Percentiles rank a stretch among this genome's conserved stretches.
These are phyloP conservation scores for Hydrotaea diabolus DNA, from an alignment of 2,888 invertebrate species.

Conservation along the genomic window DNA sequence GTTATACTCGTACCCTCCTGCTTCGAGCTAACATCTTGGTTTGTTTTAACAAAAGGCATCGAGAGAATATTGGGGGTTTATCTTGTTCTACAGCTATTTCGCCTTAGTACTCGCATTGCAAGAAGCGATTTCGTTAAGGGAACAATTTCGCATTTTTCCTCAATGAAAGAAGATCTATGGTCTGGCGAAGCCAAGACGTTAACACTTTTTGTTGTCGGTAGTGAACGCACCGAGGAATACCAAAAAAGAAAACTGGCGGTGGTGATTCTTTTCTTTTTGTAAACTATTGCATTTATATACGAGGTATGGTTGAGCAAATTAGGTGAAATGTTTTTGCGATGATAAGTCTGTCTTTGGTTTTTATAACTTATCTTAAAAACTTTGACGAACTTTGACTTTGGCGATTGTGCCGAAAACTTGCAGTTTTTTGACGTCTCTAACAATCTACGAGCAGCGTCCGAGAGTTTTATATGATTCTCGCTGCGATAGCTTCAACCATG, in stretches of 20 bases:
- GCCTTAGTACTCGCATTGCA: neutral
- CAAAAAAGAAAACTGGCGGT: neutral
- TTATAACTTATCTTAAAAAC: no score
- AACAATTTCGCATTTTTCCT: neutral
- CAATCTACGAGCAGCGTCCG: no score
- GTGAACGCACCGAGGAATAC: neutral
- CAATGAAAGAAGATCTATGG: neutral
- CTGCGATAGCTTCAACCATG: no score
- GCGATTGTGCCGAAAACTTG: no score
- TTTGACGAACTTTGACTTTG: no score
- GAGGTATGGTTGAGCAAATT: no score
- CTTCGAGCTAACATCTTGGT: neutral
- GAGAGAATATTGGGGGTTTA: neutral
- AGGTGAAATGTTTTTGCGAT: no score
- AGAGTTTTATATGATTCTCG: no score
- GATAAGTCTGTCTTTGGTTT: no score
- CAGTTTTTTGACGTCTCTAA: no score
- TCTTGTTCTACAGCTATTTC: neutral
- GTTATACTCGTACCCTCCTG: neutral
- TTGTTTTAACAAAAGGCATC: neutral
- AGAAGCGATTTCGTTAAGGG: constrained; percentile 12
- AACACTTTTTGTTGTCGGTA: neutral
- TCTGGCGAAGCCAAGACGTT: neutral
- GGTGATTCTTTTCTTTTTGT: neutral
- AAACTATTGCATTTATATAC: neutral